Evolutionary conservation across 1,140 invertebrate genomes (phyloP), one percentile per base, ranked within the genome.

Genomic region (Drosophila sturtevanti): DNA sequence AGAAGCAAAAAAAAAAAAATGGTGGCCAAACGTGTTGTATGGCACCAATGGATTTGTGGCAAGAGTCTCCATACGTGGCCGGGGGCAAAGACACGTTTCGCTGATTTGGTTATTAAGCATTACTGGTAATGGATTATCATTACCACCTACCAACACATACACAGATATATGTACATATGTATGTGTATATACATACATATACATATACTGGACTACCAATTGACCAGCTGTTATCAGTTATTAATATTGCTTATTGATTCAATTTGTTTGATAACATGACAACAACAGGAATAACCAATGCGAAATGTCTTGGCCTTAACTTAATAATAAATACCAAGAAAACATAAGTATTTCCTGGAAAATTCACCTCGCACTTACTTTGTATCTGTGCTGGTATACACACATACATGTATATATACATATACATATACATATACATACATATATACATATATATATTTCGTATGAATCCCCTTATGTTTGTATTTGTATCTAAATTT

Each of bases 21-120:
- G 82, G 82, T 89, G 82, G 82, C 58, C 44, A 66, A 80, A 87
- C 82, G 82, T 87, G 82, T 87, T 87, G 16, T 21, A 48, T 9
- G 5, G 37, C 37, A 14, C 37, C 37, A 38, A 38, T 48, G 41
- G 18, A 48, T 21, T 48, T 38, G 37, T n/a, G 63, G 79, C 35
- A 75, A 51, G 63, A 79, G 56, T 72, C 70, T 86, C 78, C 65
- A 66, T 74, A 68, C 31, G 69, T 34, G 44, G 56, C 70, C 51
- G 65, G 51, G 68, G 62, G 82, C 81, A 85, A 85, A 87, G 82
- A 78, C 78, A 87, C 74, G 71, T 63, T 76, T 56, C 27, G 58
- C 58, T 24, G 31, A 68, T 68, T 70, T 73, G 72, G 52, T 48
- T 48, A 48, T 27, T 27, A 74, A 52, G 35, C 35, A 65, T 35